phyloP scores from a whole-genome alignment of 92 coral and sea anemone species.

The Montipora capitata region DNA sequence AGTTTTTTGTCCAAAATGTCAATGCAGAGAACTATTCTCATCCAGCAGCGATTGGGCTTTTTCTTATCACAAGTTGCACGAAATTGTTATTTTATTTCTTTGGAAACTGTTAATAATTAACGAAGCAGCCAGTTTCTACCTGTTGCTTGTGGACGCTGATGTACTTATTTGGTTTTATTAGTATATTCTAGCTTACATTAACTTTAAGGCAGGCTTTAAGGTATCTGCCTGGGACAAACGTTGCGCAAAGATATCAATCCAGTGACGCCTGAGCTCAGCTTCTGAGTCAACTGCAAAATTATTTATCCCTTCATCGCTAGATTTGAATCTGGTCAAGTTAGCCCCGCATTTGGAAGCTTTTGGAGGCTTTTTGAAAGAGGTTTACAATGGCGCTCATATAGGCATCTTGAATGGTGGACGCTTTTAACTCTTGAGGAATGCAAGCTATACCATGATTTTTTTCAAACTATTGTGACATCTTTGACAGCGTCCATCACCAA shows the following conservation, averaged over 20 bases:
- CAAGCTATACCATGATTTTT: constrained; percentile 4
- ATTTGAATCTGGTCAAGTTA: not conserved
- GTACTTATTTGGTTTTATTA: constrained; percentile 13
- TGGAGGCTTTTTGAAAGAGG: not conserved
- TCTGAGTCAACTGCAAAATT: not conserved
- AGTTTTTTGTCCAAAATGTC: too few species aligned
- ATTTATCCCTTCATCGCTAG: not conserved
- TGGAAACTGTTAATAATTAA: constrained; percentile 14
- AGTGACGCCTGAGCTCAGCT: too few species aligned
- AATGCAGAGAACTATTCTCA: too few species aligned
- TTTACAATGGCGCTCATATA: not conserved
- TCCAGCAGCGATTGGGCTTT: not conserved
- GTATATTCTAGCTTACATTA: not conserved
- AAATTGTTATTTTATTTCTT: not conserved
- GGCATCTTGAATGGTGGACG: not conserved
- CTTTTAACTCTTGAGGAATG: constrained; percentile 28
- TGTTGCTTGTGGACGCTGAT: constrained; percentile 45
- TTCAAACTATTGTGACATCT: not conserved
- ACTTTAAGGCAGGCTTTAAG: constrained; percentile 11
- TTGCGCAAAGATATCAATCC: not conserved
- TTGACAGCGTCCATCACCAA: not conserved
- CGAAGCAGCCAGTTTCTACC: constrained; percentile 18
- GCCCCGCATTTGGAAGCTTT: not conserved
- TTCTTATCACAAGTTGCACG: not conserved
- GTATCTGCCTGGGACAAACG: not conserved